A percentile compares a stretch with the other conserved stretches of the same genome.
phyloP scores from a whole-genome alignment of 2,888 invertebrate genomes.

The Lacanobia wlatinum region DNA sequence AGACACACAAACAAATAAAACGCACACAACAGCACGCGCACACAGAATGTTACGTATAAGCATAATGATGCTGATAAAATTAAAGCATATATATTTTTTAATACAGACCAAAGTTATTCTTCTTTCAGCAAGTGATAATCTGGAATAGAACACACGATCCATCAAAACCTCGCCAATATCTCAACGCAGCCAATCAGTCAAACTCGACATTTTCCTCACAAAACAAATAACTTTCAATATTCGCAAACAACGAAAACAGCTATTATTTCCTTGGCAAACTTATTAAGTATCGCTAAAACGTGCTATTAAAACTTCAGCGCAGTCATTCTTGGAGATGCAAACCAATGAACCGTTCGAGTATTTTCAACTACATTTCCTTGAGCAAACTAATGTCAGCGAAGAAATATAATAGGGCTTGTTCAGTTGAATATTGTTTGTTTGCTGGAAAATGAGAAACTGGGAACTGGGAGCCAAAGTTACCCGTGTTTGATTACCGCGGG shows the following conservation, averaged over 20 bases:
- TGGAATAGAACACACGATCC: constrained; percentile 3
- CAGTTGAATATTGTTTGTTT: constrained; percentile 47
- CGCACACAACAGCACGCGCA: background rate
- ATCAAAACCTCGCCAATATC: constrained; percentile 22
- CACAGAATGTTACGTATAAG: too few species aligned
- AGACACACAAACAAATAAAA: background rate
- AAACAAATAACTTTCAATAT: constrained; percentile 24
- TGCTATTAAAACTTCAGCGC: constrained; percentile 43
- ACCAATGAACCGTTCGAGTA: constrained; percentile 37
- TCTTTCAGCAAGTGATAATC: background rate
- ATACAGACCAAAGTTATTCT: background rate
- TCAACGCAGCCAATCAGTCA: constrained; percentile 34
- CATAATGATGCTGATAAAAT: too few species aligned
- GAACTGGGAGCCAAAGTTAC: constrained; percentile 7
- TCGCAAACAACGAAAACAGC: constrained; percentile 15
- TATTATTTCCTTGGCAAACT: constrained; percentile 34
- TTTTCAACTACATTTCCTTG: constrained; percentile 38
- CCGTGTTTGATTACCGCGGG: constrained; percentile 11
- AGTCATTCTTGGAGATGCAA: constrained; percentile 33
- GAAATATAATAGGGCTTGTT: constrained; percentile 21
- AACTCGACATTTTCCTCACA: constrained; percentile 4
- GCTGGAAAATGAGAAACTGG: constrained; percentile 15
- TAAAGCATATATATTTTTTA: too few species aligned
- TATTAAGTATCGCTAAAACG: constrained; percentile 33
- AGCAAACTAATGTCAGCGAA: constrained; percentile 43